phyloP scores from a whole-genome alignment of 2,113 vertebrate genomes.

The Rattus norvegicus region DNA sequence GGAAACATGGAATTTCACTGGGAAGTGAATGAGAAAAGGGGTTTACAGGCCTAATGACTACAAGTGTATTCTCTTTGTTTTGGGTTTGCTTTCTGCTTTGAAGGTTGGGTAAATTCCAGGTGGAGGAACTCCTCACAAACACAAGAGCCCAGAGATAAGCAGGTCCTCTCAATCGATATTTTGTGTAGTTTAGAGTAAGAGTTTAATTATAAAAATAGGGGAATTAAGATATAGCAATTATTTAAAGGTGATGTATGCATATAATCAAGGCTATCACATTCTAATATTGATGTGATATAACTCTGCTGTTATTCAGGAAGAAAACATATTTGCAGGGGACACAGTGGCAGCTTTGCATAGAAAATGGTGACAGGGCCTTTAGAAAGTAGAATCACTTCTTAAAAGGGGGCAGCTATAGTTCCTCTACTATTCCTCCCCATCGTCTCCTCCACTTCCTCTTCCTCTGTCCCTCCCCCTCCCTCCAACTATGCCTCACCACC shows the following conservation, averaged over 20 bases:
- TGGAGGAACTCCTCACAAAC: not conserved
- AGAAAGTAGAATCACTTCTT: not conserved
- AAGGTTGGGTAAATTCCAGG: not conserved
- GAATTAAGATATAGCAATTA: not conserved
- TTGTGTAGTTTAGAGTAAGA: not conserved
- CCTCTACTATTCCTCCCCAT: no score
- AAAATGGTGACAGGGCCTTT: not conserved
- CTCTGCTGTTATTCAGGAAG: not conserved
- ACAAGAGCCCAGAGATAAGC: not conserved
- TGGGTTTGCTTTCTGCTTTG: not conserved
- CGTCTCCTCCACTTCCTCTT: not conserved
- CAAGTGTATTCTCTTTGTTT: not conserved
- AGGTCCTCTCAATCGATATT: not conserved
- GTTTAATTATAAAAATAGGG: not conserved
- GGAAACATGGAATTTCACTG: not conserved
- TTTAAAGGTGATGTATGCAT: not conserved
- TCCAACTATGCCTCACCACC: no score
- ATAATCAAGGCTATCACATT: not conserved
- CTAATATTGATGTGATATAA: not conserved
- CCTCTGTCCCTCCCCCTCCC: not conserved
- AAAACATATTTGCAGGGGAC: not conserved
- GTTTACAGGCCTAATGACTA: not conserved
- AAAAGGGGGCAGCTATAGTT: not conserved
- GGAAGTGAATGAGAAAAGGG: conserved; percentile 10
- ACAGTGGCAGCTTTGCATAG: not conserved